Percentiles rank a stretch among this genome's conserved stretches.
phyloP scores from a whole-genome alignment of 2,888 invertebrate species.

The Drosophila diplacantha region DNA sequence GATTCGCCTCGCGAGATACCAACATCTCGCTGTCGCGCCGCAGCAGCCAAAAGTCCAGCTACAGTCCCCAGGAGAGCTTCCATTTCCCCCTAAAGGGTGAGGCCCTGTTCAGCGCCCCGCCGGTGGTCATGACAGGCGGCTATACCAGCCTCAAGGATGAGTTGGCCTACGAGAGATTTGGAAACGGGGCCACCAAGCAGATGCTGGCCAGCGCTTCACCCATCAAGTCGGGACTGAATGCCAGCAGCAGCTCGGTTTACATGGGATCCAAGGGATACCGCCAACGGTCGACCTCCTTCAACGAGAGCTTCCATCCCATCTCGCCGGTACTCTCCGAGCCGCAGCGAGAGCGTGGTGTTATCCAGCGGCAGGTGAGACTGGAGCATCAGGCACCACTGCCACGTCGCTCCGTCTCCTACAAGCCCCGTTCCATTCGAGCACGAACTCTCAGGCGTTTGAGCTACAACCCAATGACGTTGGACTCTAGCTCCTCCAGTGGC shows the following conservation, averaged over 20 bases:
- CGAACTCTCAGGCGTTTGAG: constrained; percentile 79
- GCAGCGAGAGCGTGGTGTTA: constrained; percentile 44
- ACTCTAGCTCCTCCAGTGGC: constrained; percentile 80
- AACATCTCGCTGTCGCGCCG: constrained; percentile 77
- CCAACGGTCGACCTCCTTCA: constrained; percentile 79
- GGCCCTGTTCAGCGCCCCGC: constrained; percentile 57
- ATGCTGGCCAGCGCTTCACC: constrained; percentile 71
- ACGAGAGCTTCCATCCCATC: constrained; percentile 77
- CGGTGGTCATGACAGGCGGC: constrained; percentile 58
- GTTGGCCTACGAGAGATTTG: constrained; percentile 62
- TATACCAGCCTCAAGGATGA: constrained; percentile 67
- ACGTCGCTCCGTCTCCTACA: constrained; percentile 66
- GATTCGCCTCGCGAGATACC: constrained; percentile 77
- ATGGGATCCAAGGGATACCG: constrained; percentile 67
- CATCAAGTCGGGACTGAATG: constrained; percentile 59
- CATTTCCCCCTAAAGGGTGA: constrained; percentile 61
- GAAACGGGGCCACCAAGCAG: constrained; percentile 60
- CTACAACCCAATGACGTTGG: constrained; percentile 80
- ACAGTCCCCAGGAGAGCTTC: constrained; percentile 76
- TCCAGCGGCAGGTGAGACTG: constrained; percentile 23
- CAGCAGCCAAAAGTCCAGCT: constrained; percentile 78
- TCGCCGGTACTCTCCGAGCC: constrained; percentile 74
- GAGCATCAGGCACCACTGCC: constrained; percentile 47
- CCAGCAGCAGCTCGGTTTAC: constrained; percentile 73
- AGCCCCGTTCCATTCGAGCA: constrained; percentile 79